Evolutionary conservation across 2,797 vertebrate genomes (phyloP).

Genomic region (Clangula hyemalis): DNA sequence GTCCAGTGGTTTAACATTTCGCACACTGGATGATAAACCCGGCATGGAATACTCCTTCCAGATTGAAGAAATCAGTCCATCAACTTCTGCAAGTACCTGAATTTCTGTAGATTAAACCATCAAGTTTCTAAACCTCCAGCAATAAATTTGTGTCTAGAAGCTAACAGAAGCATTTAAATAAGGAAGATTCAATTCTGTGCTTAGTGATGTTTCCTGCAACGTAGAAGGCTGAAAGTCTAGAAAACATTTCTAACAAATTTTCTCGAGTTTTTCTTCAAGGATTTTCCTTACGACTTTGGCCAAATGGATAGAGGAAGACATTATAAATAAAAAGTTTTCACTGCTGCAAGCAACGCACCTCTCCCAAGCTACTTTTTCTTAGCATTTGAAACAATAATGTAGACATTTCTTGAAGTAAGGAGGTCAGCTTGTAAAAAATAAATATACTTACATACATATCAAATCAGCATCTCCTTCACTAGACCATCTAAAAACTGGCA

Average conservation of each 20-base stretch:
- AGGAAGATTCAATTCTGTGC: conserved; percentile 6
- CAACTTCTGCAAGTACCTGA: conserved; percentile 70
- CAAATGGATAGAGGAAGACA: neutral
- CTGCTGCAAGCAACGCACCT: neutral
- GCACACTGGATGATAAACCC: conserved; percentile 55
- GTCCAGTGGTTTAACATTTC: conserved; percentile 52
- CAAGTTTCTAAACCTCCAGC: conserved; percentile 73
- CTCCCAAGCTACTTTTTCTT: neutral
- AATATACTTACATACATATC: neutral
- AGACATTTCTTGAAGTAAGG: neutral
- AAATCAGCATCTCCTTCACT: neutral
- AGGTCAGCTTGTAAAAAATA: neutral
- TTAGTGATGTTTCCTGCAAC: conserved; percentile 39
- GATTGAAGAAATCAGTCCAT: conserved; percentile 67
- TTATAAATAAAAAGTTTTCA: neutral
- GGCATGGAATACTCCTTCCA: conserved; percentile 58
- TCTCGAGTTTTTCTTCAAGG: neutral
- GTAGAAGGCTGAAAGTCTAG: conserved; percentile 55
- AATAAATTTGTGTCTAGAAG: conserved; percentile 56
- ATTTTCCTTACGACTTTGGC: neutral
- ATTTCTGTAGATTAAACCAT: conserved; percentile 76
- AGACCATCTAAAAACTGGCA: neutral
- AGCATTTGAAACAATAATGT: neutral
- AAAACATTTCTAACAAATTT: conserved; percentile 10
- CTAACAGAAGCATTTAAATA: conserved; percentile 36